Evolutionary conservation across 2,113 vertebrate species (phyloP), one percentile per base, ranked within the genome.

Genomic region (Hydropotes inermis): DNA sequence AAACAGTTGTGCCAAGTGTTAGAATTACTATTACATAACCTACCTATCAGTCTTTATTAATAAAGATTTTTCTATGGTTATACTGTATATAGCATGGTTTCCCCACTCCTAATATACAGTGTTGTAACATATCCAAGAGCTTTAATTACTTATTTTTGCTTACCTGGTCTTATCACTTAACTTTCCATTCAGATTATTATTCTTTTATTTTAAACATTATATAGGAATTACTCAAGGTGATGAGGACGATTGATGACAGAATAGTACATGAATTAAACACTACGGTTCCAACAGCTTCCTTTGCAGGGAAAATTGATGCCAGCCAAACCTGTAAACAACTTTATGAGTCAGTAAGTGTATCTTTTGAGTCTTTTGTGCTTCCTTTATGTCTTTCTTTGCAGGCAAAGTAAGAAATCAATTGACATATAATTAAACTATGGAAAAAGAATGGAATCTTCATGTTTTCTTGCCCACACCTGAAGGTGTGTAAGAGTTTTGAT

Each of bases 211-310:
- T 86, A 98, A 89, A 98, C 64, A 87, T 39, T 85, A 90, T 88
- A 47, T 95, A 99, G 99, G 99, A 99, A 98, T 98, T 99, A 92
- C 99, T 99, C 96, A 99, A 99, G 98, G 98, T 98, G 96, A 99
- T 99, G 99, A 99, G 99, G 95, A 99, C 99, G 1, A 99, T 99
- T 3, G 99, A 99, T 92, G 99, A 99, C 98, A 99, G 99, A 96
- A 99, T 99, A 15, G 99, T 99, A 98, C 99, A 99, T 8, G 98
- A 99, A 67, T 99, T 99, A 97, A 99, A 99, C 98, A 99, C 99
- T 83, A 99, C 99, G 0, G 99, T 99, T 96, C 99, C 99, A 97
- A 99, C 99, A 33, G 99, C 99, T 97, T 99, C 99, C 98, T 99
- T 99, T 98, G 99, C 98, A 96, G 99, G 99, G 95, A 99, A 99